Base-by-base conservation (phyloP, 2,888 invertebrate genomes). In the Drosophila kuntzei region DNA sequence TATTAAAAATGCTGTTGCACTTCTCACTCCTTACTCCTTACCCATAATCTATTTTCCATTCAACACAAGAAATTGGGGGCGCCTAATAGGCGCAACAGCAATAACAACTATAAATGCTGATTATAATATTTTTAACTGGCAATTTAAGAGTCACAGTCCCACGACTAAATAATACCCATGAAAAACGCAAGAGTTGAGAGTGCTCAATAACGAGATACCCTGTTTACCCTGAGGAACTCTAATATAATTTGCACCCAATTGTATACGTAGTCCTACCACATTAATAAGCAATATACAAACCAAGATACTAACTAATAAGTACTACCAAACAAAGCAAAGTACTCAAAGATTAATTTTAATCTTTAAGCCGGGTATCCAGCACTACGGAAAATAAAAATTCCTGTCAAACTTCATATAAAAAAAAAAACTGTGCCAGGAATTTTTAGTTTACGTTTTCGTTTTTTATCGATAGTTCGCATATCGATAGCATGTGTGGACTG, bases 1-100 rank as follows among this genome's bases (percentile, higher is more conserved):
- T 67, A 53, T 61, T 43, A 29, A 69, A 66, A 61, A 64, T 73
- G 63, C 43, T 58, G 16, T 43, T 32, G 39, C 32, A 6, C 22
- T 22, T 2, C 25, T 25, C 25, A 7, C 29, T 2, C 9, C 27
- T 14, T 18, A 32, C 12, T 4, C 54, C 8, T 18, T 39, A 2
- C 46, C 14, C 4, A 14, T 12, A 14, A 2, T 36, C 2, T 3
- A 57, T 16, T 9, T 14, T 14, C 9, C 44, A 44, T 0, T 12
- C 41, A 11, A 39, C 5, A 12, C 11, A 12, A 14, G 49, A 16
- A n/a, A 14, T 44, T 57, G 72, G 50, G 65, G 71, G 65, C 53
- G 70, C 71, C 14, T 36, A 39, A 60, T 22, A 39, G 39, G 25
- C 16, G 16, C 37, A 41, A 8, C 61, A 44, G 11, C 51, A 44